Percentiles rank a stretch among this genome's conserved stretches.
phyloP scores from a whole-genome alignment of 2,888 invertebrate genomes.

The Parascotia fuliginaria region DNA sequence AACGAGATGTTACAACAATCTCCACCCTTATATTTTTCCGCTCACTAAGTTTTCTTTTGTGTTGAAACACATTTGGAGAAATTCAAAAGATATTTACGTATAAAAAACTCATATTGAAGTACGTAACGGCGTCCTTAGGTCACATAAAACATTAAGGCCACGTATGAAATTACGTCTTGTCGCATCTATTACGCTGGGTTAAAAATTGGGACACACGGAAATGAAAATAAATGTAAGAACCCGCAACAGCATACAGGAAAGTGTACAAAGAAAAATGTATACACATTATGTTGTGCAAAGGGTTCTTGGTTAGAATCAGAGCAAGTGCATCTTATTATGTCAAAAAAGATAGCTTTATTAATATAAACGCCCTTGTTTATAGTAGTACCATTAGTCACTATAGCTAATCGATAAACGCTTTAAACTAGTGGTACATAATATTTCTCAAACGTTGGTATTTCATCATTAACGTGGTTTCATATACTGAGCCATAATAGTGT shows the following conservation, averaged over 20 bases:
- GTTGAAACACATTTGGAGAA: constrained; percentile 36
- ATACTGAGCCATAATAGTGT: too few species aligned
- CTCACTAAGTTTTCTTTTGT: constrained; percentile 44
- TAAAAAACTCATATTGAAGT: constrained; percentile 48
- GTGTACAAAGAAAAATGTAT: neutral
- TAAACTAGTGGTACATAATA: too few species aligned
- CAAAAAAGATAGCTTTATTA: too few species aligned
- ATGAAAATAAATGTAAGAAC: constrained; percentile 3
- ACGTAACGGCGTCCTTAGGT: constrained; percentile 30
- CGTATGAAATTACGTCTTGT: constrained; percentile 11
- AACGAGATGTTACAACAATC: constrained; percentile 27
- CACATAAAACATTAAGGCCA: constrained; percentile 29
- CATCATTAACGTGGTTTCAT: too few species aligned
- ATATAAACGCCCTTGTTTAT: too few species aligned
- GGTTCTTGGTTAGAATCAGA: too few species aligned
- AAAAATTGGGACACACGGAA: constrained; percentile 1
- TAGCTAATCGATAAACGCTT: too few species aligned
- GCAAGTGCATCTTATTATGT: too few species aligned
- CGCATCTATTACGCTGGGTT: constrained; percentile 1
- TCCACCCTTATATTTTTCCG: constrained; percentile 37
- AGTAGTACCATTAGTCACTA: too few species aligned
- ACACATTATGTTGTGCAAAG: too few species aligned
- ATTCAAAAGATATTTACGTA: constrained; percentile 48
- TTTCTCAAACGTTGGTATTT: too few species aligned
- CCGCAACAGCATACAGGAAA: neutral